Percentiles rank a stretch among this genome's conserved stretches.
phyloP scores from a whole-genome alignment of 2,113 vertebrate species.

The Hiodon alosoides region DNA sequence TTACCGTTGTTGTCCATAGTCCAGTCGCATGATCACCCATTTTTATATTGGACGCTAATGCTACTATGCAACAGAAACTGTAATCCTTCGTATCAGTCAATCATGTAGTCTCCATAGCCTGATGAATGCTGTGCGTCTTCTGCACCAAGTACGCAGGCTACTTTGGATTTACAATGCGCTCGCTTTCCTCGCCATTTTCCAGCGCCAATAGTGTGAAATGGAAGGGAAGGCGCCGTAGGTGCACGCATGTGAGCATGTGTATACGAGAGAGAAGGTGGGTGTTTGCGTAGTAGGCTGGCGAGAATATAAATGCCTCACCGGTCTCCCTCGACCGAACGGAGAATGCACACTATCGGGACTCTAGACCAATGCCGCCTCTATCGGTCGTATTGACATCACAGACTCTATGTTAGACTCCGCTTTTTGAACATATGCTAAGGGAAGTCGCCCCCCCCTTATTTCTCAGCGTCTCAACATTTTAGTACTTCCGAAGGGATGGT shows the following conservation, averaged over 20 bases:
- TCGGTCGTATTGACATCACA: constrained; percentile 1
- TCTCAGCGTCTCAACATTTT: neutral
- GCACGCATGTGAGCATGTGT: constrained; percentile 8
- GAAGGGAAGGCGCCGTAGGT: constrained; percentile 8
- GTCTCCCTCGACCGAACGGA: neutral
- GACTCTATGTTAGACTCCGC: neutral
- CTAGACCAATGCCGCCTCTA: constrained; percentile 1
- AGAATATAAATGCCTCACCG: neutral
- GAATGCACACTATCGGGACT: neutral
- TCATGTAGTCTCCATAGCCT: constrained; percentile 20
- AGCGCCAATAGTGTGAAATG: neutral
- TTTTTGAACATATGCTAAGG: neutral
- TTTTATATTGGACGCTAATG: neutral
- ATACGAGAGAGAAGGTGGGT: neutral
- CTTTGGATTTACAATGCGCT: neutral
- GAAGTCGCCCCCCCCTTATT: neutral
- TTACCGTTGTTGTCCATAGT: constrained; percentile 19
- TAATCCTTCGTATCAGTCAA: constrained; percentile 1
- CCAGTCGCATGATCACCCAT: constrained; percentile 12
- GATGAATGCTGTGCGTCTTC: neutral
- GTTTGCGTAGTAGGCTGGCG: neutral
- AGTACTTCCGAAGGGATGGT: neutral
- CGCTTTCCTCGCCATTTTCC: neutral
- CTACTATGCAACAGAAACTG: neutral
- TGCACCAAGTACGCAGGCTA: constrained; percentile 14